Percentiles rank a stretch among this genome's conserved stretches.
phyloP scores from a whole-genome alignment of 2,888 invertebrate species.

The Sarcophaga carnaria region DNA sequence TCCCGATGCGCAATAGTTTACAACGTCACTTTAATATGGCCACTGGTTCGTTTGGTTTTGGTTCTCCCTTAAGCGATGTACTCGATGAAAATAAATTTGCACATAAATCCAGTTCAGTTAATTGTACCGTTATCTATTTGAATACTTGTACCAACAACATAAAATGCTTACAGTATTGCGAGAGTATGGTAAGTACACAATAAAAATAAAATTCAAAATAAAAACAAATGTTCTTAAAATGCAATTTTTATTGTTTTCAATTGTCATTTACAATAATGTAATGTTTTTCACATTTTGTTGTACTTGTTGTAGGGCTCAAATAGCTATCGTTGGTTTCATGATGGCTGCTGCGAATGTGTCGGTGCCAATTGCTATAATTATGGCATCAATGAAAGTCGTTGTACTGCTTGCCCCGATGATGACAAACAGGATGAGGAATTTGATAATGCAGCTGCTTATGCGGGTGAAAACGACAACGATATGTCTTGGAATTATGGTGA shows the following conservation, averaged over 20 bases:
- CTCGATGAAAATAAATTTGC: slow-evolving; percentile 67
- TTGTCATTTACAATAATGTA: too few relatives aligned
- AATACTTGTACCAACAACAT: slow-evolving; percentile 76
- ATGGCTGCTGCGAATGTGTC: slow-evolving; percentile 96
- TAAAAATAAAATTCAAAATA: neutral
- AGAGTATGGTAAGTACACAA: slow-evolving; percentile 75
- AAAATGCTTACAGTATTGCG: slow-evolving; percentile 78
- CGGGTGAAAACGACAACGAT: slow-evolving; percentile 75
- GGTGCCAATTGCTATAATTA: slow-evolving; percentile 93
- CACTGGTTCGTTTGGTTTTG: slow-evolving; percentile 52
- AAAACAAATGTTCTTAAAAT: too few relatives aligned
- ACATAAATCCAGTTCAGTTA: slow-evolving; percentile 60
- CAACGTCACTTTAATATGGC: slow-evolving; percentile 69
- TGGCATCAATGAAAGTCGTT: slow-evolving; percentile 92
- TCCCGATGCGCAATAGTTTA: slow-evolving; percentile 74
- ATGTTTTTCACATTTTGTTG: neutral
- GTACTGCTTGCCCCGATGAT: slow-evolving; percentile 84
- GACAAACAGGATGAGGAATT: slow-evolving; percentile 78
- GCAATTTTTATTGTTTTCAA: too few relatives aligned
- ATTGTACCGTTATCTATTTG: slow-evolving; percentile 79
- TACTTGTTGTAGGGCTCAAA: slow-evolving; percentile 74
- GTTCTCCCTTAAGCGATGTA: slow-evolving; percentile 56
- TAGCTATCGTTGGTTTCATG: slow-evolving; percentile 94
- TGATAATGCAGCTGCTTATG: slow-evolving; percentile 76
- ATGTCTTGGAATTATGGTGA: slow-evolving; percentile 84